Conservation (phyloP, 2,797 vertebrate genomes). For the Spatula versicolor region DNA sequence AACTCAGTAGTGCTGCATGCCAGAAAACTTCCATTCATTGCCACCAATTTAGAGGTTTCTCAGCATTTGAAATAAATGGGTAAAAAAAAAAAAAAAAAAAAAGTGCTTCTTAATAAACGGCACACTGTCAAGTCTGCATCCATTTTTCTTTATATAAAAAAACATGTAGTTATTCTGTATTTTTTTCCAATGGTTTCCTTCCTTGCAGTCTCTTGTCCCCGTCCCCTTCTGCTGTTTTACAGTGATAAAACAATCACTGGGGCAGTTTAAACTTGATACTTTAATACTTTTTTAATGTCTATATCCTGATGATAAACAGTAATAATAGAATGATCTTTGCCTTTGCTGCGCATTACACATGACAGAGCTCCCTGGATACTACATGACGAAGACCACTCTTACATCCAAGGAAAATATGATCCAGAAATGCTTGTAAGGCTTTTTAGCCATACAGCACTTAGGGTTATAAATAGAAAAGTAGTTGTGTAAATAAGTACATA, state of each 20-base stretch:
- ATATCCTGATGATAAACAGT: neutral
- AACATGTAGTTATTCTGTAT: constrained; percentile 2
- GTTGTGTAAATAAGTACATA: neutral
- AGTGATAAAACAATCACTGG: neutral
- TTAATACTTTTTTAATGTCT: neutral
- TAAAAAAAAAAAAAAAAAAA: constrained; percentile 12
- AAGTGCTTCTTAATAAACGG: constrained; percentile 46
- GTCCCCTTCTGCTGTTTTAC: neutral
- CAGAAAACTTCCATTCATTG: constrained; percentile 40
- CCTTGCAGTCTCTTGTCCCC: neutral
- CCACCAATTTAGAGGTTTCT: neutral
- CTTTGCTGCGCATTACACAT: neutral
- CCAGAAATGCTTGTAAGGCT: neutral
- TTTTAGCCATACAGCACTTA: neutral
- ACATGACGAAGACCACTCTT: neutral
- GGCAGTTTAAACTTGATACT: constrained; percentile 1
- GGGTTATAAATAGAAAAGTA: neutral
- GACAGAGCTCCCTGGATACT: constrained; percentile 20
- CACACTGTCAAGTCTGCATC: neutral
- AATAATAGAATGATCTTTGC: neutral
- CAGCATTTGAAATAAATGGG: constrained; percentile 52
- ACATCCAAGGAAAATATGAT: constrained; percentile 21
- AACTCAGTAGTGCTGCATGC: neutral
- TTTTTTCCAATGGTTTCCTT: constrained; percentile 41
- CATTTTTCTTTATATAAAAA: constrained; percentile 28